Evolutionary conservation across 2,113 vertebrate species (phyloP), one percentile per base, ranked within the genome.

Genomic region (Hippoglossus stenolepis): DNA sequence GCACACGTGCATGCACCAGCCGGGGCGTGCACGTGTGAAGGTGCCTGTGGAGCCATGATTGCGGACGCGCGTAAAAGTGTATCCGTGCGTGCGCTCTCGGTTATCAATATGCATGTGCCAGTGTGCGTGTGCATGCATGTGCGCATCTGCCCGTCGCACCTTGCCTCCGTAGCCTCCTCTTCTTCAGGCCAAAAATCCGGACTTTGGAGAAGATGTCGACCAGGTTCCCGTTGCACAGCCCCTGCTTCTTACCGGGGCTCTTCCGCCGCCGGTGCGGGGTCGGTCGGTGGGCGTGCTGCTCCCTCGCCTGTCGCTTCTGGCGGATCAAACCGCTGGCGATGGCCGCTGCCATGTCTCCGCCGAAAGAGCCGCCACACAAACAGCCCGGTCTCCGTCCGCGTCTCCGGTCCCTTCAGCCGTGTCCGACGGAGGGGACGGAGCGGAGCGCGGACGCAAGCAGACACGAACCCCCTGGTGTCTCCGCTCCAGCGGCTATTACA

Each of bases 151-250:
- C 28, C 57, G 28, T 24, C 93, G 85, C 95, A 97, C 96, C 97
- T 98, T 98, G 97, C 89, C 96, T 96, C 95, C 97, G 94, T 95
- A 98, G 96, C 90, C 97, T 95, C 86, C 97, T 94, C 93, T 98
- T 99, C 95, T 97, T 98, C 94, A 98, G 90, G 83, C 97, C 97
- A 90, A 99, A 99, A 93, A 99, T 98, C 94, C 97, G 96, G 92
- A 99, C 97, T 96, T 98, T 98, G 93, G 97, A 98, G 95, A 99
- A 99, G 93, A 99, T 99, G 92, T 99, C 97, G 94, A 98, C 97
- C 93, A 99, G 95, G 94, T 96, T 98, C 65, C 96, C 96, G 83
- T 97, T 99, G 95, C 97, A 98, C 53, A 97, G 95, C 87, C 96
- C 97, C 89, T 96, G 96, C 91, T 96, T 98, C 94, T 97, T 98